phyloP scores from a whole-genome alignment of 2,113 vertebrate species.

The Alaudala cheleensis region DNA sequence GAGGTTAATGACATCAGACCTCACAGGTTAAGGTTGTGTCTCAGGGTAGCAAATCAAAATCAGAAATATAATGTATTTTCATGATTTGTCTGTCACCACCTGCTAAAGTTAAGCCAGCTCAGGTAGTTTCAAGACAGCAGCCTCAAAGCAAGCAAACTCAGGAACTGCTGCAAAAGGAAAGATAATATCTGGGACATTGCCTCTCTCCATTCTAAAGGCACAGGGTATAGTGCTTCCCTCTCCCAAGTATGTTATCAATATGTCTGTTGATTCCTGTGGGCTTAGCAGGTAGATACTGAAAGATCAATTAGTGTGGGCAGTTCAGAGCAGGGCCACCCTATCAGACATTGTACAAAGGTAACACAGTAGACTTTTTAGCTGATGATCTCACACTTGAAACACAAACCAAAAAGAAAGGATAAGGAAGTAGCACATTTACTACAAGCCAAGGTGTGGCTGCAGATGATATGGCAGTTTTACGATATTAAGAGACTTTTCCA shows the following conservation, averaged over 20 bases:
- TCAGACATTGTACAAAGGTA: background rate
- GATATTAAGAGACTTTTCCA: background rate
- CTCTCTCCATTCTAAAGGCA: background rate
- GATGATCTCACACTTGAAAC: background rate
- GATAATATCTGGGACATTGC: background rate
- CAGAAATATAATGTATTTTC: background rate
- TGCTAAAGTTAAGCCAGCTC: background rate
- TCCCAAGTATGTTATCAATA: background rate
- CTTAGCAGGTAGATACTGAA: background rate
- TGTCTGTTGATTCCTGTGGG: background rate
- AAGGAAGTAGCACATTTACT: background rate
- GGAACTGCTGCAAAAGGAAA: background rate
- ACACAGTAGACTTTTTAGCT: background rate
- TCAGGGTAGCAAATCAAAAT: background rate
- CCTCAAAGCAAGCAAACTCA: background rate
- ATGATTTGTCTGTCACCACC: background rate
- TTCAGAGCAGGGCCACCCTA: background rate
- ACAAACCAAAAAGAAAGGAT: background rate
- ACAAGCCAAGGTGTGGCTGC: background rate
- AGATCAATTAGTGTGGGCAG: background rate
- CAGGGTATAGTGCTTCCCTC: background rate
- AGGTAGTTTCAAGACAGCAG: background rate
- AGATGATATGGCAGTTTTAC: background rate
- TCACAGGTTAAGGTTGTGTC: background rate
- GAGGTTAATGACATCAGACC: background rate